Conservation (phyloP, 1,140 invertebrate genomes). For the Carposina sasakii region DNA sequence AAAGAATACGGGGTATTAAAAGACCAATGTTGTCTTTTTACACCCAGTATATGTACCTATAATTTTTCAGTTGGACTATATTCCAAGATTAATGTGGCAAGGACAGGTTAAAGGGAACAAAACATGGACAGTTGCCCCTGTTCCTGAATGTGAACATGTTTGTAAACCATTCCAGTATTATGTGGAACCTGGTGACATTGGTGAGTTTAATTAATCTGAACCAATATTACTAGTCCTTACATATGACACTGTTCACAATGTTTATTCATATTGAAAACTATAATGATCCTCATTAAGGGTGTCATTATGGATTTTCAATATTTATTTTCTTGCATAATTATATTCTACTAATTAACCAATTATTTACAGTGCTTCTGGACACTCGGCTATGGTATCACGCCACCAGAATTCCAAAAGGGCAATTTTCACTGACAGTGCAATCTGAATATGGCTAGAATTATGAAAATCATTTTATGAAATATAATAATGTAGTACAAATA, state of each 20-base stretch:
- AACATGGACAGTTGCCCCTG: conserved; percentile 88
- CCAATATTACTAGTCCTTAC: too few relatives aligned
- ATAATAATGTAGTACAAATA: conserved; percentile 35
- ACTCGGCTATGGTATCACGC: conserved; percentile 95
- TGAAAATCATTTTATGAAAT: conserved; percentile 6
- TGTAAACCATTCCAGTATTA: conserved; percentile 84
- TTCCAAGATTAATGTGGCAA: conserved; percentile 94
- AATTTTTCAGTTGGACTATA: conserved; percentile 87
- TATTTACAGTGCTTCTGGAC: conserved; percentile 88
- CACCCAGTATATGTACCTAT: conserved; percentile 1
- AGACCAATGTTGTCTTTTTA: conserved; percentile 56
- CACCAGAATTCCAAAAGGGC: conserved; percentile 86
- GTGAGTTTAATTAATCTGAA: conserved; percentile 62
- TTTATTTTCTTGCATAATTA: conserved; percentile 11
- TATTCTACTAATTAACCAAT: conserved; percentile 15
- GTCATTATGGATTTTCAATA: too few relatives aligned
- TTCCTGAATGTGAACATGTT: conserved; percentile 89
- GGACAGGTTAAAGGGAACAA: conserved; percentile 91
- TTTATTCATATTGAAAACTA: too few relatives aligned
- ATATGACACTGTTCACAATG: too few relatives aligned
- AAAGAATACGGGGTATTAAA: too few relatives aligned
- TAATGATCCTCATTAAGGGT: too few relatives aligned
- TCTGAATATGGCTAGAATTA: conserved; percentile 87
- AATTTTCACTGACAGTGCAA: conserved; percentile 91
- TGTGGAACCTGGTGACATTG: conserved; percentile 89